A percentile compares a stretch with the other conserved stretches of the same genome.
These are phyloP conservation scores for Malurus melanocephalus DNA, from an alignment of 2,113 vertebrate species.

Conservation along the genomic window DNA sequence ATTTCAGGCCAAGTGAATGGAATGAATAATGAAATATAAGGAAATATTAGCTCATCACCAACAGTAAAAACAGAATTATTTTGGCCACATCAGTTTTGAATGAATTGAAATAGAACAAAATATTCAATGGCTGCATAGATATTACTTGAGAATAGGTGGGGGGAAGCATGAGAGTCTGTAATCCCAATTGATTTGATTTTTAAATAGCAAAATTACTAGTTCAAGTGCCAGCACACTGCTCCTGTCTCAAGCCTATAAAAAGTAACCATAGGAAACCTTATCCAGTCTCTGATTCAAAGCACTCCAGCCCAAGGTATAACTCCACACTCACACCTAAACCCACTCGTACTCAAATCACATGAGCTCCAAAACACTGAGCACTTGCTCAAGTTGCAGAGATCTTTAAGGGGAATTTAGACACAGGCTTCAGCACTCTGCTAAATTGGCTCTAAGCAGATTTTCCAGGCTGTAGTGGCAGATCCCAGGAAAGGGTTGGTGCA, in stretches of 20 bases:
- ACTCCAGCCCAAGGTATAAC: not conserved
- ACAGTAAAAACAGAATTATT: not conserved
- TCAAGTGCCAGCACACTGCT: not conserved
- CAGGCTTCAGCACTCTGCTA: not conserved
- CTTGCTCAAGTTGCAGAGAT: not conserved
- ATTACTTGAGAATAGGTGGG: not conserved
- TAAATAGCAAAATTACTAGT: not conserved
- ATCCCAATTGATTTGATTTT: not conserved
- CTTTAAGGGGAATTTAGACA: not conserved
- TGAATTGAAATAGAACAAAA: not conserved
- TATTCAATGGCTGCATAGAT: not conserved
- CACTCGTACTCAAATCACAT: no score
- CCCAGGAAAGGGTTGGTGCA: not conserved
- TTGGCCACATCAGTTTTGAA: not conserved
- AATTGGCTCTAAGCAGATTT: not conserved
- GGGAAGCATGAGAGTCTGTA: not conserved
- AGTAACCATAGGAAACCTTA: not conserved
- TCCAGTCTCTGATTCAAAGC: not conserved
- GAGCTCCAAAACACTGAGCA: not conserved
- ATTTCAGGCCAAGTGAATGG: not conserved
- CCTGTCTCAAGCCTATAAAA: not conserved
- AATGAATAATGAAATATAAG: not conserved
- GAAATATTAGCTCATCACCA: not conserved
- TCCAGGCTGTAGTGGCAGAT: not conserved
- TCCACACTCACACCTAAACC: accelerated